Base-by-base conservation (phyloP, 37 sponge, comb jelly and placozoan species). In the Ephydatia muelleri region DNA sequence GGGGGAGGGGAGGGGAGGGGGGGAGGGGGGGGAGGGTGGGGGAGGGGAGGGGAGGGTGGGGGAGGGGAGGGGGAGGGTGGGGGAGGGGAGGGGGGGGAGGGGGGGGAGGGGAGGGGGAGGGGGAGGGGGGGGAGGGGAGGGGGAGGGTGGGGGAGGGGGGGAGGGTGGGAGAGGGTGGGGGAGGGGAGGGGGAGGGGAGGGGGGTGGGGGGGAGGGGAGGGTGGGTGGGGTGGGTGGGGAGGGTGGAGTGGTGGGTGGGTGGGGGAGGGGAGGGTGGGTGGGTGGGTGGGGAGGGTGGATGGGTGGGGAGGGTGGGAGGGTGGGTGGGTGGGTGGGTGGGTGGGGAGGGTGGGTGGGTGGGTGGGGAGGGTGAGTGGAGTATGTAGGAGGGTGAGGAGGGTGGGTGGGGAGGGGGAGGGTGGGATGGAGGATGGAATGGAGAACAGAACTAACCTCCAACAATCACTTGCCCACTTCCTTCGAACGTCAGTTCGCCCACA, bases 391-490 rank as follows among this genome's bases (percentile, higher is more conserved):
- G n/a, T n/a, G n/a, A n/a, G 47, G 47, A 8, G 47, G 47, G 47
- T 4, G 47, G 47, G 57, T 14, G 57, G 57, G 57, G 16, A 21
- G 57, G 57, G 57, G 57, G 57, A 14, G 57, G 57, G 57, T 1
- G 14, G 16, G 14, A 1, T 57, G 57, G 16, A 8, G 8, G 8
- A 43, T 43, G 9, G 9, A 4, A 57, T 21, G 4, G 47, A 11
- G 8, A 8, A 43, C 47, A 43, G 57, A 11, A 57, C 89, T 75
- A 47, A 89, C 89, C 30, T 77, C 92, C 92, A 0, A 86, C 88
- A 38, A 68, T 82, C 37, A 92, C 92, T 19, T 19, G n/a, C 25
- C 83, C 77, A 30, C 66, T 72, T 39, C 80, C 84, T 26, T 22
- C 33, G 23, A 40, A 75, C 29, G 80, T 80, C 25, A 64, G 57